A percentile compares a stretch with the other conserved stretches of the same genome.
Conservation (phyloP, 2,113 vertebrate species). For the Sylvilagus bachmani region DNA sequence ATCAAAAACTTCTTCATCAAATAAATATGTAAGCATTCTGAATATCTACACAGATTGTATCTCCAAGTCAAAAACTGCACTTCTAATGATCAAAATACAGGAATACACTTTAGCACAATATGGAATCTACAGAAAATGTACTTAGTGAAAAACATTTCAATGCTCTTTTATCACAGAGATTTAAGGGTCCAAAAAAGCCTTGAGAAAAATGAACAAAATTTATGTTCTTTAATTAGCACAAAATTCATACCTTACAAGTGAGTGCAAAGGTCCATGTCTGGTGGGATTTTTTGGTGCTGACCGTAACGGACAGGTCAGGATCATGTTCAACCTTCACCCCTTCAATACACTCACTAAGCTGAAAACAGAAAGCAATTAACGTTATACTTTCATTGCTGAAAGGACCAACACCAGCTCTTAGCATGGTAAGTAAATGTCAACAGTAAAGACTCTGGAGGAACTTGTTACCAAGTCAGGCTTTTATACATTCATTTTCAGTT, state of each 20-base stretch:
- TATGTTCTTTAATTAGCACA: conserved; percentile 55
- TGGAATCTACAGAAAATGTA: conserved; percentile 21
- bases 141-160: conserved; percentile 41
- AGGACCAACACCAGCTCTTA: neutral
- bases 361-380: conserved; percentile 71
- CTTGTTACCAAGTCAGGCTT: neutral
- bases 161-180: conserved; percentile 46
- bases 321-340: conserved; percentile 96
- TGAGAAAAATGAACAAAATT: conserved; percentile 4
- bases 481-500: conserved; percentile 11
- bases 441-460: neutral
- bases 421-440: conserved; percentile 37
- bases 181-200: conserved; percentile 42
- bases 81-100: conserved; percentile 58
- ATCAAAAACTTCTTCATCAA: conserved; percentile 23
- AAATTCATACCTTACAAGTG: conserved; percentile 95
- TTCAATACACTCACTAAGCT: conserved; percentile 98
- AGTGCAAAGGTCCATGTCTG: conserved; percentile 98
- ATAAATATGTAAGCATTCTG: conserved; percentile 45
- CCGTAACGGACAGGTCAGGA: conserved; percentile 95
- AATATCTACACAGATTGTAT: conserved; percentile 44
- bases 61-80: conserved; percentile 25
- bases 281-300: conserved; percentile 97
- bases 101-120: conserved; percentile 44
- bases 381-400: conserved; percentile 57